Conservation (phyloP, 2,888 invertebrate genomes). For the Dryomyza anilis region DNA sequence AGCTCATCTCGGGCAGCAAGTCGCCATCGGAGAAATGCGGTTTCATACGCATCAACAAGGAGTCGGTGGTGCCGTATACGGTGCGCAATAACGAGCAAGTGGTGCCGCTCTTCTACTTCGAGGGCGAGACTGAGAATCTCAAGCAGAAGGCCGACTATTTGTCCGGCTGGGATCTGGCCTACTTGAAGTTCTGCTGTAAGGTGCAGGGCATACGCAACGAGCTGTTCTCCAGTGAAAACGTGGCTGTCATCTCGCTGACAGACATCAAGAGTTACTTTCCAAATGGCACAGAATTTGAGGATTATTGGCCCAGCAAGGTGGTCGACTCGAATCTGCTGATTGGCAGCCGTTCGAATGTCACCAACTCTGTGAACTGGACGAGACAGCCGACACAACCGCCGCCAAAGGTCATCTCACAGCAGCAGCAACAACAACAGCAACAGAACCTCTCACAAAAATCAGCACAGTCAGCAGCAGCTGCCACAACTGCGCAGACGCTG, state of each 20-base stretch:
- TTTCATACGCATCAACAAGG: conserved; percentile 89
- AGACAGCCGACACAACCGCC: conserved; percentile 78
- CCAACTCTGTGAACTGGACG: conserved; percentile 76
- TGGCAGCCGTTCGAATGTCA: conserved; percentile 67
- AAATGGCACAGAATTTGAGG: conserved; percentile 86
- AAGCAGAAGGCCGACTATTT: conserved; percentile 85
- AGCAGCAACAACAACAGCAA: too few relatives aligned
- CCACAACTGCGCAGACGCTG: conserved; percentile 48
- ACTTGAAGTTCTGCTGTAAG: conserved; percentile 92
- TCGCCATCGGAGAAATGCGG: conserved; percentile 82
- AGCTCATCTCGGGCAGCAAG: conserved; percentile 73
- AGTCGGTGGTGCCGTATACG: conserved; percentile 91
- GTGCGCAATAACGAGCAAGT: conserved; percentile 82
- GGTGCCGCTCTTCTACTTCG: conserved; percentile 87
- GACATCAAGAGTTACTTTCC: conserved; percentile 92
- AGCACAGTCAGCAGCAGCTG: conserved; percentile 40
- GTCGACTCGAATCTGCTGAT: conserved; percentile 81
- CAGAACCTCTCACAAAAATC: conserved; percentile 51
- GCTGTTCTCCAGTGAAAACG: conserved; percentile 87
- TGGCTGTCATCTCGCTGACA: conserved; percentile 86
- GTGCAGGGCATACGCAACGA: conserved; percentile 92
- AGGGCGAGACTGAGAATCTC: conserved; percentile 88
- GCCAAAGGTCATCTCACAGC: conserved; percentile 54
- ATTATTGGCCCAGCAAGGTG: conserved; percentile 91
- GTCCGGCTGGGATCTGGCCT: conserved; percentile 90